Evolutionary conservation across 2,888 invertebrate species (phyloP).

Genomic region (Phalangium opilio): DNA sequence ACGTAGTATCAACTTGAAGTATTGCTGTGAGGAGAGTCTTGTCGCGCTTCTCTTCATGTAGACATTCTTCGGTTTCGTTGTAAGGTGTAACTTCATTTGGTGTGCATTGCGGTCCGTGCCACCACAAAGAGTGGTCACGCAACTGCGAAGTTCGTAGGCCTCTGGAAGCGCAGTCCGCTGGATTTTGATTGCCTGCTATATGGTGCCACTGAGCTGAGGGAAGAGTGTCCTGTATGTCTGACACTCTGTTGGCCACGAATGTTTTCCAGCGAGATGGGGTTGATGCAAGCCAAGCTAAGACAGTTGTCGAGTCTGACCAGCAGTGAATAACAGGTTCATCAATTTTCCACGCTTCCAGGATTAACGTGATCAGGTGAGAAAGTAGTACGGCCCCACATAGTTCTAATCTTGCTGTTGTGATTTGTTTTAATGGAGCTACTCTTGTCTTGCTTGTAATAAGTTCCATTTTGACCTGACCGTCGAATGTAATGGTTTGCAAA

Average conservation of each 20-base stretch:
- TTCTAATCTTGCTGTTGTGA: constrained; percentile 20
- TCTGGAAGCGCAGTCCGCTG: constrained; percentile 23
- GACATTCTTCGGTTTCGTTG: too few species aligned
- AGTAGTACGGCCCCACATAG: constrained; percentile 14
- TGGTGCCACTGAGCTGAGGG: too few species aligned
- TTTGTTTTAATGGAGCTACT: constrained; percentile 19
- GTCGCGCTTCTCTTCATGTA: too few species aligned
- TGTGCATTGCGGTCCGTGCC: constrained; percentile 20
- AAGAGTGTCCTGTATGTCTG: constrained; percentile 17
- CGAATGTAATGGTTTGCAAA: constrained; percentile 8
- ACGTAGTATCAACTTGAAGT: too few species aligned
- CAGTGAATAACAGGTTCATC: constrained; percentile 1
- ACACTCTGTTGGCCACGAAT: constrained; percentile 21
- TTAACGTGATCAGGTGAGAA: constrained; percentile 1
- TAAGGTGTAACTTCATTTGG: too few species aligned
- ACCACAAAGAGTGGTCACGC: constrained; percentile 17
- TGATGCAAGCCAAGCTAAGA: constrained; percentile 18
- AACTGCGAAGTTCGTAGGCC: constrained; percentile 17
- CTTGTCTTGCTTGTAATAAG: constrained; percentile 10
- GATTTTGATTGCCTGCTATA: constrained; percentile 15
- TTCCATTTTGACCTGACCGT: background rate
- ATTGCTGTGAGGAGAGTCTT: too few species aligned
- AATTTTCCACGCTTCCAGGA: background rate
- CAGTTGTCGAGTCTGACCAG: constrained; percentile 19
- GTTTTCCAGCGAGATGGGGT: constrained; percentile 14